phyloP scores from a whole-genome alignment of 2,888 invertebrate genomes.

The Azorinus chamasolen region DNA sequence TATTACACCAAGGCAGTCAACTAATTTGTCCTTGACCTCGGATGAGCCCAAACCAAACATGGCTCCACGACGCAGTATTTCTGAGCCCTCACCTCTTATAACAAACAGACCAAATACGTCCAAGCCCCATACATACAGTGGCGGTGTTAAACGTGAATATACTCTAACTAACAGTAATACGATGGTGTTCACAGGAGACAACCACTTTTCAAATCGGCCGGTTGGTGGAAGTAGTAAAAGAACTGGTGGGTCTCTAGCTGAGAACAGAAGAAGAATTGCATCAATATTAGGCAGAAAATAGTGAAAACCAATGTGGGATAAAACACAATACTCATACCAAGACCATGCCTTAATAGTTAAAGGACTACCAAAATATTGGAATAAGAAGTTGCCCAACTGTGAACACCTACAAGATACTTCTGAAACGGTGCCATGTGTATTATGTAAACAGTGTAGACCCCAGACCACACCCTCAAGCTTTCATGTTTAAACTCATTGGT shows the following conservation, averaged over 20 bases:
- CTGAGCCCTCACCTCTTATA: conserved; percentile 44
- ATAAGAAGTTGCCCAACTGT: too few species aligned
- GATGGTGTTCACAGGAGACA: conserved; percentile 61
- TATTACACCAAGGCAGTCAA: conserved; percentile 37
- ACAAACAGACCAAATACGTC: conserved; percentile 45
- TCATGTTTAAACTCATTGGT: too few species aligned
- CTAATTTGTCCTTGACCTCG: conserved; percentile 37
- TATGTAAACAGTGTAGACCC: too few species aligned
- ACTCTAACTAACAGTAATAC: conserved; percentile 57
- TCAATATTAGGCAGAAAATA: conserved; percentile 73
- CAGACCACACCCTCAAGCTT: too few species aligned
- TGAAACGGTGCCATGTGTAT: too few species aligned
- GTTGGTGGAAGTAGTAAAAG: conserved; percentile 29
- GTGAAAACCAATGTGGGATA: too few species aligned
- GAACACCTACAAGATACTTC: too few species aligned
- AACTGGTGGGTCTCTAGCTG: conserved; percentile 57
- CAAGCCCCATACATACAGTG: conserved; percentile 32
- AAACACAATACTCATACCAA: too few species aligned
- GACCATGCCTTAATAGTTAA: too few species aligned
- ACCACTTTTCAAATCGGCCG: neutral
- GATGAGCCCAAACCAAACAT: conserved; percentile 27
- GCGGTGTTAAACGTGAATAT: conserved; percentile 53
- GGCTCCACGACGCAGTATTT: conserved; percentile 34
- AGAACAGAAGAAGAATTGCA: conserved; percentile 76
- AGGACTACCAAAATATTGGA: too few species aligned